phyloP scores from a whole-genome alignment of 1,140 invertebrate species.

The Octopus sinensis region DNA sequence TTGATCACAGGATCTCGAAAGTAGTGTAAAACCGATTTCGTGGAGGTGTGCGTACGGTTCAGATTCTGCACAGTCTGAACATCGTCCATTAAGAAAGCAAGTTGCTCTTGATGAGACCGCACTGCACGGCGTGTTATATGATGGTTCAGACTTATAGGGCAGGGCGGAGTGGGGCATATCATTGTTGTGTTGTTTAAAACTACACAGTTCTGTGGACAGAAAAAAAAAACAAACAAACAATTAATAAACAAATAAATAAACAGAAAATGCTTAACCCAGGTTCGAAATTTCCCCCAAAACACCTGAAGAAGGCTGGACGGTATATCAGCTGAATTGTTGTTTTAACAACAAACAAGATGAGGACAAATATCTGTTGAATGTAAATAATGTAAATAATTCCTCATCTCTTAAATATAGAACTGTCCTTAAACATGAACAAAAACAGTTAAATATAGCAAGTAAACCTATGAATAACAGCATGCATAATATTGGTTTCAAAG shows the following conservation, averaged over 20 bases:
- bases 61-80: constrained; percentile 84
- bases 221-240: background rate
- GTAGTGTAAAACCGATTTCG: constrained; percentile 78
- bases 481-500: too few relatives aligned
- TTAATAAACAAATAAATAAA: background rate
- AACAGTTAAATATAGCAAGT: too few relatives aligned
- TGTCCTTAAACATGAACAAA: too few relatives aligned
- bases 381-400: too few relatives aligned
- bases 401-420: too few relatives aligned
- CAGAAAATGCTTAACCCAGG: background rate
- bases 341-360: too few relatives aligned
- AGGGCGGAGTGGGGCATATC: constrained; percentile 89
- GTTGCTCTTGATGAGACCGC: constrained; percentile 53
- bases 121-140: constrained; percentile 49
- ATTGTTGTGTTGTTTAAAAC: constrained; percentile 86
- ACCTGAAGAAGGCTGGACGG: too few relatives aligned
- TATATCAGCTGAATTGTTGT: too few relatives aligned
- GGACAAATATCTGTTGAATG: too few relatives aligned
- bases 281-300: too few relatives aligned
- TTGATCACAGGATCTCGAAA: constrained; percentile 89
- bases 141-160: constrained; percentile 61
- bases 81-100: constrained; percentile 95
- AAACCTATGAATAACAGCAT: too few relatives aligned
- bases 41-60: constrained; percentile 78
- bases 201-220: constrained; percentile 65